A percentile compares a stretch with the other conserved stretches of the same genome.
These are phyloP conservation scores for Oriolus oriolus DNA, from an alignment of 2,113 vertebrate genomes.

Conservation along the genomic window DNA sequence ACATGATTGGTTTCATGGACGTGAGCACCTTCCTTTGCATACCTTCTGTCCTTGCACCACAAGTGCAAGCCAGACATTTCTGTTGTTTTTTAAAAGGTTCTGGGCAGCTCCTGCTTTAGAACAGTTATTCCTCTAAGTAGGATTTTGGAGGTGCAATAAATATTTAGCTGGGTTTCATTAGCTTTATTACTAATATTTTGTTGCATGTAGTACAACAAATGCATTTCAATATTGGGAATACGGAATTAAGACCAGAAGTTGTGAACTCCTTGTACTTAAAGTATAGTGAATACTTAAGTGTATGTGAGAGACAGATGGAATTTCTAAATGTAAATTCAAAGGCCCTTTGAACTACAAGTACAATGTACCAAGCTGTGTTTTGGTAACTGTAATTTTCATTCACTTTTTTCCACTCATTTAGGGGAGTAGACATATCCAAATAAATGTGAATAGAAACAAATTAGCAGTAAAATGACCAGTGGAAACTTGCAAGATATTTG, in stretches of 20 bases:
- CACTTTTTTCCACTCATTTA: neutral
- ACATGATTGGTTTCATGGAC: neutral
- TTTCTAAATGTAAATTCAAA: neutral
- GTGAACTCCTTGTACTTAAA: neutral
- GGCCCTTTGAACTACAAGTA: neutral
- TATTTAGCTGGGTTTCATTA: neutral
- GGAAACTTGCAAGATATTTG: neutral
- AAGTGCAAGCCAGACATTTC: neutral
- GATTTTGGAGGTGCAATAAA: neutral
- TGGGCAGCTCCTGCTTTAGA: neutral
- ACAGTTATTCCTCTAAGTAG: neutral
- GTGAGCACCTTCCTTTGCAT: neutral
- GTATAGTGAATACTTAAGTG: neutral
- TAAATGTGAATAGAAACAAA: neutral
- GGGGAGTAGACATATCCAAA: neutral
- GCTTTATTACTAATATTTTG: neutral
- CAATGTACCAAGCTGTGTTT: neutral
- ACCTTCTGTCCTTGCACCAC: neutral
- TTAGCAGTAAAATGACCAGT: neutral
- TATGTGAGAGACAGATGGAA: rapidly evolving
- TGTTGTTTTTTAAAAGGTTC: neutral
- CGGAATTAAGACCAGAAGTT: neutral
- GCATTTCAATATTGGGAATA: neutral
- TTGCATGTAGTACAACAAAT: neutral
- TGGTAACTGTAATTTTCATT: neutral